Evolutionary conservation across 2,888 invertebrate species (phyloP), one percentile per base, ranked within the genome.

Genomic region (Polydrusus pterygomalis): DNA sequence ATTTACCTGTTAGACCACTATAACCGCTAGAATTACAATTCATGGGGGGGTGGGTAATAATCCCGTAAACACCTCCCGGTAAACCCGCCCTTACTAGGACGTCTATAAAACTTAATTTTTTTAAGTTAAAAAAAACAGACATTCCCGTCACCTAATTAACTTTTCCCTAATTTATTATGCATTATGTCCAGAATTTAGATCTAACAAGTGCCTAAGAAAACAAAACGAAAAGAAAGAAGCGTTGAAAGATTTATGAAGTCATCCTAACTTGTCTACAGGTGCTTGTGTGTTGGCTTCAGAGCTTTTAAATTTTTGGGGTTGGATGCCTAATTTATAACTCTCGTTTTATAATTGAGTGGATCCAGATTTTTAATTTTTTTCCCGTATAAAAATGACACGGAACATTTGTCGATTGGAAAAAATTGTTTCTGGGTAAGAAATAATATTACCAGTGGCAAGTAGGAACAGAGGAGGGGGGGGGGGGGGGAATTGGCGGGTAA

Each of bases 171-270:
- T 60, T 60, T 38, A 54, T 54, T 54, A 25, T 25, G 25, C 54
- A 54, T 54, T 30, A 38, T 38, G 58, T 60, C 58, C 58, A 58
- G 20, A 45, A 63, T 45, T 40, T n/a, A 45, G n/a, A 43, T 25
- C 25, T 15, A 47, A 63, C 45, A 63, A 68, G 68, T 20, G 56
- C 38, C 56, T 56, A 68, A 68, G 68, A 18, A 68, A 68, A 68
- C 68, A 68, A 54, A 17, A 30, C 54, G 38, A 58, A 58, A 56
- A 56, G 17, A 58, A 56, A 56, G 17, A 58, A 30, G 43, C 15
- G 58, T 10, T 58, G 62, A 74, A 15, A 74, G 74, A 74, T 68
- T 49, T 10, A 74, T 68, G 68, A 30, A 40, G 60, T 62, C 67
- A 30, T 56, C n/a, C 10, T 20, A 25, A 40, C 43, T 56, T 17